These are phyloP conservation scores for Blennius ocellaris DNA, from an alignment of 2,113 vertebrate genomes.

Conservation along the genomic window DNA sequence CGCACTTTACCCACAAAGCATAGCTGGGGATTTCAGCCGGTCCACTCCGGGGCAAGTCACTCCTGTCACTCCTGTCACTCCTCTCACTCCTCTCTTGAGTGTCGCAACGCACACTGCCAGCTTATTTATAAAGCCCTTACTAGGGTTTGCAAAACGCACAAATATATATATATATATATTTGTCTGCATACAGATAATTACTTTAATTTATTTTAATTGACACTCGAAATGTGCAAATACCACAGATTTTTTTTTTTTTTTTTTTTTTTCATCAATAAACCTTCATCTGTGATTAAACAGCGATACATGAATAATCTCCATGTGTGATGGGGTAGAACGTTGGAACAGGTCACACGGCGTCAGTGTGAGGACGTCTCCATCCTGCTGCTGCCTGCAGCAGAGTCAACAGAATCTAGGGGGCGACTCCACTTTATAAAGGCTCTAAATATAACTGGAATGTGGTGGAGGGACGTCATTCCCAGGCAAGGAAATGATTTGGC, in stretches of 20 bases:
- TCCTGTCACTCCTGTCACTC: background rate
- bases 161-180: too few species aligned
- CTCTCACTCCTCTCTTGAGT: conserved; percentile 26
- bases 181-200: too few species aligned
- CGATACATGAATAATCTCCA: background rate
- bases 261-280: background rate
- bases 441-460: conserved; percentile 86
- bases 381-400: conserved; percentile 48
- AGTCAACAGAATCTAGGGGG: conserved; percentile 79
- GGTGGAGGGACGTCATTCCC: conserved; percentile 77
- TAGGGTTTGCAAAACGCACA: too few species aligned
- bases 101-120: conserved; percentile 33
- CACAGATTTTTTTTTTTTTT: background rate
- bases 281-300: background rate
- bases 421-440: conserved; percentile 83
- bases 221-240: too few species aligned
- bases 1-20: conserved; percentile 84
- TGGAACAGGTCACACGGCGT: conserved; percentile 33
- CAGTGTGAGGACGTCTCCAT: conserved; percentile 28
- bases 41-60: conserved; percentile 29
- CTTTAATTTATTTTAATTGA: too few species aligned
- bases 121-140: too few species aligned
- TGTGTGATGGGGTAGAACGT: background rate
- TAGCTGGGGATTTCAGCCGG: conserved; percentile 72
- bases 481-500: conserved; percentile 78